Percentiles rank a stretch among this genome's conserved stretches.
These are phyloP conservation scores for Melanargia galathea DNA, from an alignment of 2,888 invertebrate species.

Conservation along the genomic window DNA sequence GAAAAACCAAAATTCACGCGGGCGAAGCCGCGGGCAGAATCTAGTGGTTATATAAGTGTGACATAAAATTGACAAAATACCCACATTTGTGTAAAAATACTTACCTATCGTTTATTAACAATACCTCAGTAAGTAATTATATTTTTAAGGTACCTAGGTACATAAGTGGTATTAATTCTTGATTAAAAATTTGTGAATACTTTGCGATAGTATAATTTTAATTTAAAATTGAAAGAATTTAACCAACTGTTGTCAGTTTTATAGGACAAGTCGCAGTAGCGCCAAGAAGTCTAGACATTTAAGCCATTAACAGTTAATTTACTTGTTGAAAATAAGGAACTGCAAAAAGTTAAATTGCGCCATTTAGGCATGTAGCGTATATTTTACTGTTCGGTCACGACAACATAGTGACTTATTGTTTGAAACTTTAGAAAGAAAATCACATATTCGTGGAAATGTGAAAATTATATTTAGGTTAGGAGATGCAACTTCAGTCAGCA, in stretches of 20 bases:
- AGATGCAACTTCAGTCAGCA: background rate
- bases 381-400: constrained; percentile 11
- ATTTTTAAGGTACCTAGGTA: too few relatives aligned
- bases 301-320: constrained; percentile 26
- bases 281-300: constrained; percentile 26
- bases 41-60: too few relatives aligned
- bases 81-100: too few relatives aligned
- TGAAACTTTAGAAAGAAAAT: background rate
- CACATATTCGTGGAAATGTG: background rate
- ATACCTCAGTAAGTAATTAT: too few relatives aligned
- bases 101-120: too few relatives aligned
- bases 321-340: constrained; percentile 28
- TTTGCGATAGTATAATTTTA: too few relatives aligned
- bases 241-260: constrained; percentile 16
- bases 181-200: too few relatives aligned
- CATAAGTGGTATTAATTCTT: too few relatives aligned
- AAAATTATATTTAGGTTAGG: too few relatives aligned
- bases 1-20: too few relatives aligned
- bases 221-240: constrained; percentile 9
- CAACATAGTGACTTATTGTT: background rate
- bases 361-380: constrained; percentile 22
- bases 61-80: too few relatives aligned
- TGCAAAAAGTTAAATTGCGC: constrained; percentile 23
- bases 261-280: constrained; percentile 19
- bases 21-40: too few relatives aligned